Percentiles rank a stretch among this genome's conserved stretches.
phyloP scores from a whole-genome alignment of 2,113 vertebrate species.

The Corydoras maculifer region DNA sequence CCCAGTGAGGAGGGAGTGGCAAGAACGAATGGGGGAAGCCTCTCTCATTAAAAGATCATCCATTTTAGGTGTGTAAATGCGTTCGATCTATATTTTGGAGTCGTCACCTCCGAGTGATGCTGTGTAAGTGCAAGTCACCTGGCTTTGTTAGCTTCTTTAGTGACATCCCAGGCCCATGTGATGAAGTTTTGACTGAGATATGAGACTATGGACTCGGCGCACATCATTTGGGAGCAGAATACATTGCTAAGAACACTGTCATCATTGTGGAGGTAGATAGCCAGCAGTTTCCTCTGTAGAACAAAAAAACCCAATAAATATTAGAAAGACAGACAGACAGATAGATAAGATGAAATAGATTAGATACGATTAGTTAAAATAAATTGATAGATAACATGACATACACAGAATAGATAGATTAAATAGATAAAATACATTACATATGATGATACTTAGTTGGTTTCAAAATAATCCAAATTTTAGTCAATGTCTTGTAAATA shows the following conservation, averaged over 20 bases:
- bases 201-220: slow-evolving; percentile 95
- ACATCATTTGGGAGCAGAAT: slow-evolving; percentile 99
- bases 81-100: slow-evolving; percentile 25
- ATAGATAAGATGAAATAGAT: neutral
- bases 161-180: slow-evolving; percentile 98
- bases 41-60: slow-evolving; percentile 55
- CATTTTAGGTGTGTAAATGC: slow-evolving; percentile 43
- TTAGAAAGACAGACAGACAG: neutral
- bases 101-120: slow-evolving; percentile 1
- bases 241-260: slow-evolving; percentile 98
- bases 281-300: slow-evolving; percentile 93
- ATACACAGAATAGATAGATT: no score
- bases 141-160: slow-evolving; percentile 95
- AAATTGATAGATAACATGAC: no score
- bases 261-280: slow-evolving; percentile 99
- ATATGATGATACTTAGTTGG: no score
- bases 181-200: slow-evolving; percentile 99
- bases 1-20: slow-evolving; percentile 49
- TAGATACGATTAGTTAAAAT: no score
- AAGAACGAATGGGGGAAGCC: slow-evolving; percentile 40
- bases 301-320: slow-evolving; percentile 9
- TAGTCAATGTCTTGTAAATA: no score
- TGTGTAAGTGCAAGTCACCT: slow-evolving; percentile 65
- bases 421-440: no score
- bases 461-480: no score